Base-by-base conservation (phyloP, 2,888 invertebrate genomes). In the Coelopa pilipes region DNA sequence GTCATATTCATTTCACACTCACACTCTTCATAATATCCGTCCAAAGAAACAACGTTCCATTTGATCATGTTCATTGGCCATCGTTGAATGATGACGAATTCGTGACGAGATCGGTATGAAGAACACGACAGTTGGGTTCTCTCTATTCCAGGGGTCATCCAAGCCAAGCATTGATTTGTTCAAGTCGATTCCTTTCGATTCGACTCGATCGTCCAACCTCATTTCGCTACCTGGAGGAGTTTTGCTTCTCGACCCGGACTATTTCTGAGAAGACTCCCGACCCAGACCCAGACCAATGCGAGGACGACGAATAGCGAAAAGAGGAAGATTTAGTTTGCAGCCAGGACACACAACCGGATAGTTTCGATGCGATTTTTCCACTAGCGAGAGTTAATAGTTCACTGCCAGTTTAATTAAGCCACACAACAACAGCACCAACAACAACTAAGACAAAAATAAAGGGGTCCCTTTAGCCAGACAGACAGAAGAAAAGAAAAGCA, bases 21-120 rank as follows among this genome's bases (percentile, higher is more conserved):
- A 63, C 63, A 74, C 71, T 70, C 76, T 77, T 78, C 71, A 71
- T 57, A 77, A 78, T 75, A 78, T 78, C 78, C 78, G 78, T 78
- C 78, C 77, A 78, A 77, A 59, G n/a, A 60, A 34, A 68, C 59
- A 66, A 68, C 60, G 50, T 62, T 69, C 21, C 70, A 70, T 62
- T 50, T 12, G 50, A 50, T 12, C 62, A 70, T 45, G 45, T 62
- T 12, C 45, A 65, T 46, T 65, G n/a, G 46, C 46, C 19, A 46
- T 46, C 19, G 19, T 65, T 47, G 45, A 17, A 65, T 47, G 47
- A 19, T 65, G 65, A 65, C 46, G 65, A 65, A 65, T 19, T 65
- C 46, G 17, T 65, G 46, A 63, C 19, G 45, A 47, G 34, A 34
- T 34, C 34, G 34, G 34, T 34, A 57, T 57, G 17, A 34, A 34